Conservation (phyloP, 2,113 vertebrate genomes). For the Caretta caretta region DNA sequence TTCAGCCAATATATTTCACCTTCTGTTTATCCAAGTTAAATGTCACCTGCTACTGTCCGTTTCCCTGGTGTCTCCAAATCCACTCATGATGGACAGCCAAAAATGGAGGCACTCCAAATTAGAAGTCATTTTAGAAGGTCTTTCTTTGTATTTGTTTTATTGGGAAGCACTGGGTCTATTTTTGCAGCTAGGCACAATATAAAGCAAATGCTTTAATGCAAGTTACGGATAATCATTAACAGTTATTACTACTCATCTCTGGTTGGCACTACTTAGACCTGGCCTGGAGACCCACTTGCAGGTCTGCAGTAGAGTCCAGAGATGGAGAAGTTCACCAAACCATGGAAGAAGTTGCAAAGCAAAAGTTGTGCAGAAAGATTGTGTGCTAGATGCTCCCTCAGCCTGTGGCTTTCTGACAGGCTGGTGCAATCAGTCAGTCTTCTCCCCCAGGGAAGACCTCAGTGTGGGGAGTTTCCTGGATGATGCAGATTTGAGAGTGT, state of each 20-base stretch:
- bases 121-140: background rate
- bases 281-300: background rate
- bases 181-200: background rate
- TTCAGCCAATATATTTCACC: background rate
- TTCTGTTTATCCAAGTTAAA: background rate
- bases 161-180: background rate
- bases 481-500: background rate
- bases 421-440: background rate
- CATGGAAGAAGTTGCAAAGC: no score
- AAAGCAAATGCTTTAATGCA: background rate
- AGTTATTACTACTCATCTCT: background rate
- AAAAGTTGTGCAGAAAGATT: background rate
- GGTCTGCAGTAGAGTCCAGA: background rate
- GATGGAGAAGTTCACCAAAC: background rate
- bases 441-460: background rate
- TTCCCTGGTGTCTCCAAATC: background rate
- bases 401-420: background rate
- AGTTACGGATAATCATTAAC: no score
- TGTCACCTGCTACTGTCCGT: background rate
- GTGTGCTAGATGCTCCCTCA: background rate
- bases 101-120: background rate
- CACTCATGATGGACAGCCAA: background rate
- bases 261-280: background rate
- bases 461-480: background rate
- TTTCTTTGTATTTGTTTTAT: background rate